Evolutionary conservation across 2,113 vertebrate genomes (phyloP), one percentile per base, ranked within the genome.

Genomic region (Acinonyx jubatus): DNA sequence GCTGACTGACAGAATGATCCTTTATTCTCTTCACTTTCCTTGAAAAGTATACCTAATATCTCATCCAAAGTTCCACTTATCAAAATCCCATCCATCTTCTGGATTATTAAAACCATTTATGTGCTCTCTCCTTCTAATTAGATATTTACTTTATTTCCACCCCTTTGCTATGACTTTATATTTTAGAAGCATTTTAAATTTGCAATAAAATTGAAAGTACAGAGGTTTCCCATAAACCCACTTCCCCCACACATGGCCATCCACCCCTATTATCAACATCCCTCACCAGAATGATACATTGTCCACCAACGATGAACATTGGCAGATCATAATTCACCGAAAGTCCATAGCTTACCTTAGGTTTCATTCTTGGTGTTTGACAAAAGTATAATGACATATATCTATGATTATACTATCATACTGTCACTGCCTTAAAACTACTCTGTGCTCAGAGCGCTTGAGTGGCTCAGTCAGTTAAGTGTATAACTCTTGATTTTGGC

Each of bases 111-210:
- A 90, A 18, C 23, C 31, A 50, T 71, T n/a, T 27, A 19, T 86
- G 6, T 69, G 48, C 1, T 4, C 25, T 95, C 27, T 55, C 18
- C 55, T 69, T 96, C 91, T 69, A 81, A 89, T 69, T 78, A 48
- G 29, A 50, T 52, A 14, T 69, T 87, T 80, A 80, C 15, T 80
- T 71, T 68, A 48, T 52, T 10, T 19, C 31, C 31, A 36, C 16
- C 7, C 31, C 15, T 14, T 80, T 88, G n/a, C 7, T 36, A 79
- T 71, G 50, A 74, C 55, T 73, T 69, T 21, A 71, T 52, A 55
- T 76, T 93, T 52, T 50, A 94, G 85, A 73, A 27, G 7, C 89
- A 12, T 69, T 80, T 94, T 48, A 81, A 48, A 45, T 95, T 83
- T 76, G 16, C 31, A 83, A 76, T 55, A 85, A 85, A 91, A 71